Base-by-base conservation (phyloP, 2,113 vertebrate genomes). In the Hemibates koningsi region DNA sequence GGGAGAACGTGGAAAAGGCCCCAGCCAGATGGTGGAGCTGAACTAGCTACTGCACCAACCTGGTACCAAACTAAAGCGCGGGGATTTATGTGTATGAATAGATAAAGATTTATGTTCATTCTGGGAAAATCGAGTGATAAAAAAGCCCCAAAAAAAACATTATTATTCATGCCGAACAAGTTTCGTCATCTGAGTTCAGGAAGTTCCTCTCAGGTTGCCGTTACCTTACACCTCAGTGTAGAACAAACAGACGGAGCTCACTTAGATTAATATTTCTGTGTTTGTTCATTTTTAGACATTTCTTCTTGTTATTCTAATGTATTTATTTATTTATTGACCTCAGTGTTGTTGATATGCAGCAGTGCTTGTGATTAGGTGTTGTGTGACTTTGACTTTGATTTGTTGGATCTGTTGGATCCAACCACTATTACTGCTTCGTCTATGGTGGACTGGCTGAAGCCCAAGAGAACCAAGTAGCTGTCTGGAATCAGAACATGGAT, bases 121-220 rank as follows among this genome's bases (percentile, higher is more conserved):
- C 19, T 38, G 34, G 19, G 6, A 68, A 2, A 68, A 68, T 21
- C 0, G 0, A 21, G 19, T 21, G 63, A 68, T 68, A 68, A 68
- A 38, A 68, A 68, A 38, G 0, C 19, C 6, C 1, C 13, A n/a
- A 59, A 34, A 10, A 0, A 0, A 5, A 3, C 4, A 66, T 66
- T 13, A 68, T 38, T 66, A 66, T 68, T 38, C 4, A 38, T 0
- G 61, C 19, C 0, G 3, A 38, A 38, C 19, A 66, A 7, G 10
- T 66, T 66, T 66, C 38, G 19, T 66, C 10, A 66, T 1, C 34
- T 38, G 61, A 66, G 34, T 66, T 66, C 4, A 68, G 1, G 34
- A 38, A 21, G 34, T 68, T 68, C 11, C 63, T 68, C 63, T 68
- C 19, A 68, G 19, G 19, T 68, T 38, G 63, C 4, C 1, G 0